These are phyloP conservation scores for Zosterops borbonicus DNA, from an alignment of 2,113 vertebrate species.

Conservation along the genomic window DNA sequence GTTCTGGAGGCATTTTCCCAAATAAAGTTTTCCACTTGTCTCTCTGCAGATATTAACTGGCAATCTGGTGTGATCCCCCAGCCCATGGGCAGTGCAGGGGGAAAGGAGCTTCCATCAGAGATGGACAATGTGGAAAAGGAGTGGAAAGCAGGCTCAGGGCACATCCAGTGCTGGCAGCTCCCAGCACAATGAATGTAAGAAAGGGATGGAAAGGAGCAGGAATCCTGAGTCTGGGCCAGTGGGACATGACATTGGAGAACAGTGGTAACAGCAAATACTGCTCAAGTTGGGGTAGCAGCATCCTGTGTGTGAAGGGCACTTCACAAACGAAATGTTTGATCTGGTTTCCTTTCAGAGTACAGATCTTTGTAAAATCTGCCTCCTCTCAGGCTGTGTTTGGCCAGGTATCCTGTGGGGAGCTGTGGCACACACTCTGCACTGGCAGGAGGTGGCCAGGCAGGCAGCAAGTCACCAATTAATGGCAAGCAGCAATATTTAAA, in stretches of 20 bases:
- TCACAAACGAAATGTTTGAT: background rate
- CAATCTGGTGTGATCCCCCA: background rate
- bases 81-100: background rate
- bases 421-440: background rate
- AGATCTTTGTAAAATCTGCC: background rate
- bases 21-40: background rate
- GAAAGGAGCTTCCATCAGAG: background rate
- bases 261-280: background rate
- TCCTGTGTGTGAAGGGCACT: background rate
- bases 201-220: background rate
- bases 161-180: background rate
- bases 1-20: background rate
- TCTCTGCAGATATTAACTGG: background rate
- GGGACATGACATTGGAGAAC: rapidly evolving
- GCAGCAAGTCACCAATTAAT: background rate
- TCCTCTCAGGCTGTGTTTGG: background rate
- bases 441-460: constrained; percentile 25
- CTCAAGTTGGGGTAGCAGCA: background rate
- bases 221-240: background rate
- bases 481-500: constrained; percentile 24
- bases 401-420: background rate
- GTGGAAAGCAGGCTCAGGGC: background rate
- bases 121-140: background rate
- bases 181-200: background rate
- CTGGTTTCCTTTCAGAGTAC: background rate